Conservation (phyloP, 2,888 invertebrate genomes). For the Chloroclystis v-ata region DNA sequence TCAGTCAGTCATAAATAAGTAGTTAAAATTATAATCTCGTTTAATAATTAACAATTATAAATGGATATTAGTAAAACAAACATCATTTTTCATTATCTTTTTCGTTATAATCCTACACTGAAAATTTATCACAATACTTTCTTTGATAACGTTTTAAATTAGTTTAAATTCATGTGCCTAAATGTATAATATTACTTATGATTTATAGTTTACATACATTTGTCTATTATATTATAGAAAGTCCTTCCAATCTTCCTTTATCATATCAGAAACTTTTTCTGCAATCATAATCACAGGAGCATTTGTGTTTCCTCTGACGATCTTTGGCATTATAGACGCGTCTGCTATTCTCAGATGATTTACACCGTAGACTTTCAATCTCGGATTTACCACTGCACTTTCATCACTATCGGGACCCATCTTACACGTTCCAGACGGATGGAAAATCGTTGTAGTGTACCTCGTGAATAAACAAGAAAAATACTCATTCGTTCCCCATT, state of each 20-base stretch:
- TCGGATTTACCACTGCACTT: slow-evolving; percentile 53
- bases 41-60: no score
- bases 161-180: no score
- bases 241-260: slow-evolving; percentile 57
- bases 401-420: slow-evolving; percentile 61
- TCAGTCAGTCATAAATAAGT: no score
- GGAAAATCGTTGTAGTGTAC: slow-evolving; percentile 78
- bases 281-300: slow-evolving; percentile 91
- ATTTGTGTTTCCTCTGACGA: slow-evolving; percentile 89
- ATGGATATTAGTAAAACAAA: no score
- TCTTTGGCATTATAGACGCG: slow-evolving; percentile 88
- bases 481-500: slow-evolving; percentile 80
- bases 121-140: no score
- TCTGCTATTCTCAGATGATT: slow-evolving; percentile 82
- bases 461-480: slow-evolving; percentile 81
- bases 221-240: slow-evolving; percentile 3
- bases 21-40: no score
- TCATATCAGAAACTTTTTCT: slow-evolving; percentile 73
- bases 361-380: slow-evolving; percentile 54
- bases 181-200: no score
- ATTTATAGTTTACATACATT: background rate
- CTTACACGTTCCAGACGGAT: slow-evolving; percentile 61
- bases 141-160: no score
- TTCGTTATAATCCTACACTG: no score
- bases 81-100: no score